Evolutionary conservation across 2,797 vertebrate genomes (phyloP).

Genomic region (Eulemur albifrons): DNA sequence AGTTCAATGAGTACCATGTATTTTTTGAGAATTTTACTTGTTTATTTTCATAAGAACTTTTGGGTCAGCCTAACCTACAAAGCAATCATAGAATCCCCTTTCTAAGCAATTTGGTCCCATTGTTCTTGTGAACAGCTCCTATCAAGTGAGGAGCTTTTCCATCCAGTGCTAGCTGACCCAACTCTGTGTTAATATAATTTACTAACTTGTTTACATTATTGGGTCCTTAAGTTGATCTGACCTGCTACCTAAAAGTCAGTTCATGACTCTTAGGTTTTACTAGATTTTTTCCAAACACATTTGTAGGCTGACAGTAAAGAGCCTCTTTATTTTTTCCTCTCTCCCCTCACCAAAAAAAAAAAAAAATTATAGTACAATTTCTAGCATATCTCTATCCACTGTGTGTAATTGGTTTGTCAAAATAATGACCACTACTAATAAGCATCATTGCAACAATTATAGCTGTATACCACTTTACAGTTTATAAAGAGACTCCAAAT

Average conservation of each 20-base stretch:
- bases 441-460: background rate
- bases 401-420: background rate
- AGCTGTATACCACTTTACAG: background rate
- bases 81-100: slow-evolving; percentile 18
- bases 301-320: background rate
- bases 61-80: slow-evolving; percentile 40
- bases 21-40: slow-evolving; percentile 33
- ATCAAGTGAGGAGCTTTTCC: background rate
- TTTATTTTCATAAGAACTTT: slow-evolving; percentile 38
- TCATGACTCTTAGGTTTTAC: background rate
- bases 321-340: background rate
- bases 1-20: background rate
- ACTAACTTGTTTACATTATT: background rate
- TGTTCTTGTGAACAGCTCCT: background rate
- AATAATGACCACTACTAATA: background rate
- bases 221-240: background rate
- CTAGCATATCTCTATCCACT: background rate
- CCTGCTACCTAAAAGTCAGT: background rate
- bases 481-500: background rate
- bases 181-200: slow-evolving; percentile 26
- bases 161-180: background rate
- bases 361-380: background rate
- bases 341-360: background rate
- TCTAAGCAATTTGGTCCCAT: slow-evolving; percentile 30
- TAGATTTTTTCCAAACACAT: slow-evolving; percentile 8